Percentiles rank a stretch among this genome's conserved stretches.
These are phyloP conservation scores for Rhinogobio ventralis DNA, from an alignment of 2,797 vertebrate species.

Conservation along the genomic window DNA sequence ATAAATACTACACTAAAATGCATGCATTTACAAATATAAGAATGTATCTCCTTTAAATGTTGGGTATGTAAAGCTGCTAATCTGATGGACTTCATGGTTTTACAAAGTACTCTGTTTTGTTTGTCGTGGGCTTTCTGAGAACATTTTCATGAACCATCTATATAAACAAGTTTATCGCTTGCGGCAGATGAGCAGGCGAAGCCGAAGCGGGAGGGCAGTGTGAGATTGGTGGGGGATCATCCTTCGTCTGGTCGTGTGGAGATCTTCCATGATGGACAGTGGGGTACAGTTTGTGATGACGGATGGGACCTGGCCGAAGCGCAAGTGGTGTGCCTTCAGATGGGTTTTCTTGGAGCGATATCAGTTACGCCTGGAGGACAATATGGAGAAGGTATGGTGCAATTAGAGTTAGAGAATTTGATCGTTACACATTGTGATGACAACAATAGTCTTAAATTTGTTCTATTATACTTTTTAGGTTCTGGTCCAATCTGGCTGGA, in stretches of 20 bases:
- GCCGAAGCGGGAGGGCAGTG: constrained; percentile 63
- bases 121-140: neutral
- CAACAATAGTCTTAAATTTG: neutral
- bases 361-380: constrained; percentile 61
- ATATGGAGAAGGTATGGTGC: constrained; percentile 69
- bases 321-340: constrained; percentile 75
- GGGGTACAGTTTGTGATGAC: constrained; percentile 80
- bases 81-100: neutral
- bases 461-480: constrained; percentile 29
- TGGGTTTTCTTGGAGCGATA: constrained; percentile 71
- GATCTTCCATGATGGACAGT: constrained; percentile 72
- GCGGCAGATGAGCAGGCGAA: neutral
- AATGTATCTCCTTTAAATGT: neutral
- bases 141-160: neutral
- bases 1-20: neutral
- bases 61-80: neutral
- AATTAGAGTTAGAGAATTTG: neutral
- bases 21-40: too few relatives aligned
- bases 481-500: constrained; percentile 78
- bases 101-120: neutral
- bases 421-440: neutral
- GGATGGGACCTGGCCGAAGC: constrained; percentile 72
- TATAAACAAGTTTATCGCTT: neutral
- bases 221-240: constrained; percentile 68
- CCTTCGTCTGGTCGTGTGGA: constrained; percentile 74